A percentile compares a stretch with the other conserved stretches of the same genome.
Evolutionary conservation across 1,140 invertebrate genomes (phyloP).

Genomic region (Nomia melanderi): DNA sequence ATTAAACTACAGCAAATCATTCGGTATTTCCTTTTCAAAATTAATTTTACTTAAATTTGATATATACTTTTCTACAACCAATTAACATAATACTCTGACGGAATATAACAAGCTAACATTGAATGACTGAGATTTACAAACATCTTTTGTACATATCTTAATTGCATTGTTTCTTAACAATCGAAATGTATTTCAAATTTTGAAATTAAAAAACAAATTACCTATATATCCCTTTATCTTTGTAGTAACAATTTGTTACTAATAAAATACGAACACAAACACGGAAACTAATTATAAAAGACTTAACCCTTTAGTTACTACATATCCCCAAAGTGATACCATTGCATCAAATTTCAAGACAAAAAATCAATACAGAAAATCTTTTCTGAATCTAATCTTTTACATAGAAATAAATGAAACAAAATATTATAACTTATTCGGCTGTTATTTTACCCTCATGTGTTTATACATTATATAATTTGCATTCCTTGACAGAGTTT

Average conservation of each 20-base stretch:
- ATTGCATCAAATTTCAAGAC: too few relatives aligned
- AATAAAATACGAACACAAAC: conserved; percentile 24
- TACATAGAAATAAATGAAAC: too few relatives aligned
- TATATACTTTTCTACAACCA: conserved; percentile 16
- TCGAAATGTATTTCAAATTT: conserved; percentile 8
- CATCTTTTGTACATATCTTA: conserved; percentile 5
- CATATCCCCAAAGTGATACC: too few relatives aligned
- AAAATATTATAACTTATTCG: too few relatives aligned
- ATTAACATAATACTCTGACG: background rate
- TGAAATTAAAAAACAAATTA: conserved; percentile 9
- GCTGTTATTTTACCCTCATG: too few relatives aligned
- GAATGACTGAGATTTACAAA: background rate
- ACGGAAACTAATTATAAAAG: conserved; percentile 7
- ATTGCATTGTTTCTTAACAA: conserved; percentile 26
- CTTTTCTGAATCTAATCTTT: too few relatives aligned
- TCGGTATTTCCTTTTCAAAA: background rate
- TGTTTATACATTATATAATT: too few relatives aligned
- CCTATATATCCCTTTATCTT: conserved; percentile 5
- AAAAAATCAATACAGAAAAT: too few relatives aligned
- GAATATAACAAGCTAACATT: background rate
- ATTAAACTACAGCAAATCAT: conserved; percentile 3
- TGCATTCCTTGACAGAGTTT: too few relatives aligned
- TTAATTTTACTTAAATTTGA: background rate
- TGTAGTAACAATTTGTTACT: conserved; percentile 9
- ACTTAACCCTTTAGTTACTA: too few relatives aligned